These are phyloP conservation scores for Campylorhamphus procurvoides DNA, from an alignment of 2,113 vertebrate species.

Conservation along the genomic window DNA sequence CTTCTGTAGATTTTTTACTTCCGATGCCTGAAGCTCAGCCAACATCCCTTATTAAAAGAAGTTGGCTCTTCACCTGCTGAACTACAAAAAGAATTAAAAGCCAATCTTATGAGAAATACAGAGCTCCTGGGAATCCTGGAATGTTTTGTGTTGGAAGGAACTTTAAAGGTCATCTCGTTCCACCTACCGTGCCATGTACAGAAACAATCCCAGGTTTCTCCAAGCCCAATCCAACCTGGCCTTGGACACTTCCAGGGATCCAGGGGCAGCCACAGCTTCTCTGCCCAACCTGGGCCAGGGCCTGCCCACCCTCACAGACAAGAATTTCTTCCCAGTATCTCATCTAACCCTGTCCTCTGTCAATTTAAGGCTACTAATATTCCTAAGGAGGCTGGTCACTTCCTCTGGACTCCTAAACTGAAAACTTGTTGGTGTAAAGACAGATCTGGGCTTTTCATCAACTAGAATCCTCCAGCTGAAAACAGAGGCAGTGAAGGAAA, in stretches of 20 bases:
- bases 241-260: background rate
- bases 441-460: background rate
- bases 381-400: background rate
- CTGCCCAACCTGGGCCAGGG: background rate
- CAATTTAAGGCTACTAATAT: background rate
- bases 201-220: fast-evolving
- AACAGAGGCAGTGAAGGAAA: background rate
- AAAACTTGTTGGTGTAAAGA: background rate
- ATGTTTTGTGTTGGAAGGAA: background rate
- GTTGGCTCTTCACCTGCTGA: background rate
- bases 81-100: background rate
- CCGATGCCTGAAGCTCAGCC: background rate
- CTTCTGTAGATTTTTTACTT: background rate
- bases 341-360: background rate
- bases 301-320: fast-evolving
- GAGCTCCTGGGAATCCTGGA: background rate
- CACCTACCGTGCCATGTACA: background rate
- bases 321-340: fast-evolving
- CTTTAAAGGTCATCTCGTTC: background rate
- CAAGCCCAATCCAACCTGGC: fast-evolving
- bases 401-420: background rate
- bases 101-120: background rate
- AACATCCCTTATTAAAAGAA: conserved; percentile 1
- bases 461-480: background rate
- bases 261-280: background rate